Base-by-base conservation (phyloP, 2,888 invertebrate genomes). In the Carabus problematicus region DNA sequence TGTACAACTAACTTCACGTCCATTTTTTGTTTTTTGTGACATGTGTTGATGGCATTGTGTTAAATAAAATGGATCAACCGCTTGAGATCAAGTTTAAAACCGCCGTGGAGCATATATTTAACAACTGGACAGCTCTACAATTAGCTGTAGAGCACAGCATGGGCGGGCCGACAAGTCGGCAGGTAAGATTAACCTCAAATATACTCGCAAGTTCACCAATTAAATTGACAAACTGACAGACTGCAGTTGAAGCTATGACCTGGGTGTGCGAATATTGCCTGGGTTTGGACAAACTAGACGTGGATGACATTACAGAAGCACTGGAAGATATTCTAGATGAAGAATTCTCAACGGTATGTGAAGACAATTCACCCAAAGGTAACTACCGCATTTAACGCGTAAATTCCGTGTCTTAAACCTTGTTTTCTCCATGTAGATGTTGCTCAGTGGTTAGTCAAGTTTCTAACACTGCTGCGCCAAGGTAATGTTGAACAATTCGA, bases 81-180 rank as follows among this genome's bases (percentile, higher is more conserved):
- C 76, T 78, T 75, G 76, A 77, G 67, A 84, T 85, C 74, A 82
- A 84, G 49, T 89, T 89, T 77, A 85, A 85, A 72, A 83, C 85
- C 70, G 83, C 89, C 73, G 88, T 91, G 7, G 88, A 90, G 76
- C 84, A 87, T 75, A 85, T 91, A 56, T 86, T 91, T 70, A 89
- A 88, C 75, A 89, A 89, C 76, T 91, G 91, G 91, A 88, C 89
- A 14, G 90, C 88, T 4, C 78, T 91, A 39, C 87, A 87, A 74
- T 79, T 91, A 39, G 90, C 90, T 41, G 90, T 91, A 0, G 90
- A 91, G 79, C 89, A 91, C 85, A 88, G 88, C 73, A 88, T 89
- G 88, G 90, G 88, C 41, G 89, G 90, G 18, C 86, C 87, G 16
- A 86, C 88, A 74, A 89, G 90, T 52, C 87, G 87, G 82, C 85